phyloP scores from a whole-genome alignment of 2,888 invertebrate species.

The Hyppa rectilinea region DNA sequence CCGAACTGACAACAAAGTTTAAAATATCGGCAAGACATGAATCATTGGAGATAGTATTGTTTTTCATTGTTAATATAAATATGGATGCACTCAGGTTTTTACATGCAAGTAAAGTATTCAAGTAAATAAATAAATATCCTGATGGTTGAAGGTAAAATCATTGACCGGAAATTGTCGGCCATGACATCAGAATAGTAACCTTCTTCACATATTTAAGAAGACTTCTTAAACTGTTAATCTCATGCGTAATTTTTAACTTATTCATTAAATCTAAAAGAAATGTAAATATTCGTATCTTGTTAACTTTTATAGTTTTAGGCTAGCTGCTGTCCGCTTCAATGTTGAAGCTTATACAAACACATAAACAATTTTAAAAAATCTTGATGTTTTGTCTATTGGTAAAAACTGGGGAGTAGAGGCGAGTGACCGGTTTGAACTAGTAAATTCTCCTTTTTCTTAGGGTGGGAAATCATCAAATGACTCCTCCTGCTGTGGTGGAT shows the following conservation, averaged over 20 bases:
- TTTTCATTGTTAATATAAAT: conserved; percentile 37
- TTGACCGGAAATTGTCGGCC: conserved; percentile 39
- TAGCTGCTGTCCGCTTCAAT: too few species aligned
- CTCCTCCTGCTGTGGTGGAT: too few species aligned
- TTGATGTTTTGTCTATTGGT: not conserved
- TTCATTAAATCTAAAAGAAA: not conserved
- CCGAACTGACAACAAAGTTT: conserved; percentile 25
- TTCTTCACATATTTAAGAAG: not conserved
- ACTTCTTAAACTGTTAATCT: not conserved
- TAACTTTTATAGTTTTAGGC: too few species aligned
- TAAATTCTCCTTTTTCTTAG: too few species aligned
- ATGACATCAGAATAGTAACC: conserved; percentile 38
- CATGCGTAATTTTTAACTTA: not conserved
- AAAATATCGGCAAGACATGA: conserved; percentile 42
- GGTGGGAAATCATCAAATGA: too few species aligned
- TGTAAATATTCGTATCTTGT: conserved; percentile 11
- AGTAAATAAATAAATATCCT: conserved; percentile 32
- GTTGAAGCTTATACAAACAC: too few species aligned
- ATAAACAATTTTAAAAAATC: too few species aligned
- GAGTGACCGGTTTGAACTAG: not conserved
- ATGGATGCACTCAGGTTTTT: conserved; percentile 15
- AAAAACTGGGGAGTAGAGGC: not conserved
- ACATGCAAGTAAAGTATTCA: conserved; percentile 11
- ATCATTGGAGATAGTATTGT: conserved; percentile 47
- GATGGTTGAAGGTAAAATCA: conserved; percentile 41